These are phyloP conservation scores for Macquaria ambigua DNA, from an alignment of 2,113 vertebrate species.

Conservation along the genomic window DNA sequence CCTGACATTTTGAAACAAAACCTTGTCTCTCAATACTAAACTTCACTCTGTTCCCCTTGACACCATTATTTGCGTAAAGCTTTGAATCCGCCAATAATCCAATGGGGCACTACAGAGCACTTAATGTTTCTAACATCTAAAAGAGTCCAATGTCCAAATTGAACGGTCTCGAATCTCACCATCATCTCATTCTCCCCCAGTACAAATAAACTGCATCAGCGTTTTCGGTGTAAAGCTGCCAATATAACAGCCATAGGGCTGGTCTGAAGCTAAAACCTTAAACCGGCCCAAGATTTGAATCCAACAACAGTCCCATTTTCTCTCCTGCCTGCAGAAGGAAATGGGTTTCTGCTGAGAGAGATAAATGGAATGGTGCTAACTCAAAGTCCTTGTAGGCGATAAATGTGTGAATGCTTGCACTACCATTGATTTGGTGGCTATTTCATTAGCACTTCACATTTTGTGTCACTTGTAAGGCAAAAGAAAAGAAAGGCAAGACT, in stretches of 20 bases:
- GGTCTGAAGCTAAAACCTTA: constrained; percentile 23
- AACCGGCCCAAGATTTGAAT: constrained; percentile 42
- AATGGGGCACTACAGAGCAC: not conserved
- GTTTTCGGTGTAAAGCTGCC: constrained; percentile 8
- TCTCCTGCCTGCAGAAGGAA: constrained; percentile 25
- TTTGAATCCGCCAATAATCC: constrained; percentile 6
- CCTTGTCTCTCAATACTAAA: not conserved
- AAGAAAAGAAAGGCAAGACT: not conserved
- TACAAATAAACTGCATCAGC: constrained; percentile 30
- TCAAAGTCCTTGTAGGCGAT: constrained; percentile 17
- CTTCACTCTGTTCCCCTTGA: not conserved
- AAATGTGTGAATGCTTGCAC: not conserved
- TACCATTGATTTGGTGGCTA: not conserved
- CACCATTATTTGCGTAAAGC: constrained; percentile 1
- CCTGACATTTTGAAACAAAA: constrained; percentile 37
- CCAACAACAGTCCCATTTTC: constrained; percentile 15
- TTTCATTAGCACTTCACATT: constrained; percentile 13
- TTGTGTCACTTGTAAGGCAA: not conserved
- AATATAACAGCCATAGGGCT: not conserved
- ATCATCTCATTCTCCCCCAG: constrained; percentile 1
- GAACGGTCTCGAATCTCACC: not conserved
- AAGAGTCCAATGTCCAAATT: constrained; percentile 28
- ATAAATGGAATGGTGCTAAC: constrained; percentile 30
- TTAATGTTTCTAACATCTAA: constrained; percentile 12
- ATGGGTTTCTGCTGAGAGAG: constrained; percentile 39